Percentiles rank a stretch among this genome's conserved stretches.
Conservation (phyloP, 2,888 invertebrate species). For the Polyommatus icarus region DNA sequence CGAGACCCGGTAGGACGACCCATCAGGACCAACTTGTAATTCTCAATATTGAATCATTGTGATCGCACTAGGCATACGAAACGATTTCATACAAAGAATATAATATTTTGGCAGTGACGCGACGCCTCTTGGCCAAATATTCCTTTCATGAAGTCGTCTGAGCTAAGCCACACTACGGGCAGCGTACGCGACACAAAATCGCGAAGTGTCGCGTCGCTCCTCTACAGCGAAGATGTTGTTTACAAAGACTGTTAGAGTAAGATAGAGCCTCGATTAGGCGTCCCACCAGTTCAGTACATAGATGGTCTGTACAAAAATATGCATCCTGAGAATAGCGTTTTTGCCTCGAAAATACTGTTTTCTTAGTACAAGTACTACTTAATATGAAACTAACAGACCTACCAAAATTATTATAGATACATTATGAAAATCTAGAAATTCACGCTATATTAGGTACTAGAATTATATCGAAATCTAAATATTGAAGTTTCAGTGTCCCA, state of each 20-base stretch:
- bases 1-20: slow-evolving; percentile 1
- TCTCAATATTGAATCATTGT: not conserved
- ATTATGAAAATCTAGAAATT: not conserved
- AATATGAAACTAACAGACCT: not conserved
- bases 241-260: too few relatives aligned
- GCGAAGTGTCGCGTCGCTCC: not conserved
- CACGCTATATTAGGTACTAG: not conserved
- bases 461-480: not conserved
- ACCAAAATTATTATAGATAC: not conserved
- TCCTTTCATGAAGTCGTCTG: too few relatives aligned
- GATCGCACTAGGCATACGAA: too few relatives aligned
- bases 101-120: too few relatives aligned
- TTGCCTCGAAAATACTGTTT: not conserved
- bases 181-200: not conserved
- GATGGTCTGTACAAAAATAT: not conserved
- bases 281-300: not conserved
- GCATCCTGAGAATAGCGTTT: not conserved
- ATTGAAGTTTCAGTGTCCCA: slow-evolving; percentile 2
- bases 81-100: too few relatives aligned
- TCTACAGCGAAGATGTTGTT: too few relatives aligned
- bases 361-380: not conserved
- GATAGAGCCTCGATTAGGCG: not conserved
- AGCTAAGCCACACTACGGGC: too few relatives aligned
- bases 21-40: not conserved
- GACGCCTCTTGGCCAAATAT: too few relatives aligned